A percentile compares a stretch with the other conserved stretches of the same genome.
phyloP scores from a whole-genome alignment of 2,888 invertebrate species.

The Gonocerus acuteangulatus region DNA sequence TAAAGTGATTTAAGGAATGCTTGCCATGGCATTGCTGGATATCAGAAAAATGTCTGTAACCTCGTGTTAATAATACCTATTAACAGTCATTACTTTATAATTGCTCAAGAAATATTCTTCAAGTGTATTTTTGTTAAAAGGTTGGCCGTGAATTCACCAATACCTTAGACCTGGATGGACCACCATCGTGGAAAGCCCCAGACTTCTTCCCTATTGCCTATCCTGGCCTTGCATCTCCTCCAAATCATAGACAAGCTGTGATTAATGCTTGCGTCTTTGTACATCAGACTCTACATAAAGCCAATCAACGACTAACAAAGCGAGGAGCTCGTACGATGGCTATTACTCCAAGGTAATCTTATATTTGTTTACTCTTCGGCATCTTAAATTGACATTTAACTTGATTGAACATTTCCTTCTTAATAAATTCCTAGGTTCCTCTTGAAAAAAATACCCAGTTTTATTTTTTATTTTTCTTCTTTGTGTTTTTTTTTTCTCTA shows the following conservation, averaged over 20 bases:
- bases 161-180: constrained; percentile 86
- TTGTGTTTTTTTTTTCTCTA: too few species aligned
- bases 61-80: too few species aligned
- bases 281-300: constrained; percentile 92
- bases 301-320: constrained; percentile 82
- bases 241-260: constrained; percentile 89
- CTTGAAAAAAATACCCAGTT: too few species aligned
- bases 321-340: constrained; percentile 93
- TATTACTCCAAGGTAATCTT: constrained; percentile 72
- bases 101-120: too few species aligned
- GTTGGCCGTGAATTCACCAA: constrained; percentile 94
- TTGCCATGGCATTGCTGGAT: too few species aligned
- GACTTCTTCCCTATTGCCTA: constrained; percentile 87
- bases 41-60: too few species aligned
- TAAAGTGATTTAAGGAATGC: too few species aligned
- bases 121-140: constrained; percentile 41
- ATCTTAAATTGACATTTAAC: background rate
- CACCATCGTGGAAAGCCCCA: constrained; percentile 75
- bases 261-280: constrained; percentile 98
- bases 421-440: too few species aligned
- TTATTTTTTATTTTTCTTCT: too few species aligned
- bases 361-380: background rate
- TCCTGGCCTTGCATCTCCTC: constrained; percentile 62
- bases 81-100: too few species aligned
- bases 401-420: too few species aligned